Percentiles rank a stretch among this genome's conserved stretches.
Conservation (phyloP, 2,888 invertebrate species). For the Creontiades dilutus region DNA sequence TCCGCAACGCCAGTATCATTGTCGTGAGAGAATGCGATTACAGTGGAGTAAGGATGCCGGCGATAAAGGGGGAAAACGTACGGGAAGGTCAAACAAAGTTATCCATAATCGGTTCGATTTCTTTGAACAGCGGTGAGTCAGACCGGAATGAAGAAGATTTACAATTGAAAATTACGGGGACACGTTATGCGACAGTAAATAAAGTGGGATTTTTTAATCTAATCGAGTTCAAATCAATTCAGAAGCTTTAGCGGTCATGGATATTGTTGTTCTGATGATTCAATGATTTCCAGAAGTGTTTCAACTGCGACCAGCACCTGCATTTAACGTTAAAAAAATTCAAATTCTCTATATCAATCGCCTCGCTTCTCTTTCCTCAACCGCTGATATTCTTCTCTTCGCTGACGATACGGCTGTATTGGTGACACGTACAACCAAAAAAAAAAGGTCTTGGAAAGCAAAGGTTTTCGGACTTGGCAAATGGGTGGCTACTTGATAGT, state of each 20-base stretch:
- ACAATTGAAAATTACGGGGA: background rate
- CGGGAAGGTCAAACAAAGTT: background rate
- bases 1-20: background rate
- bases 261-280: background rate
- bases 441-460: too few relatives aligned
- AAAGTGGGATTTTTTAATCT: background rate
- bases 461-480: too few relatives aligned
- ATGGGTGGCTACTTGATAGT: too few relatives aligned
- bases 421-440: too few relatives aligned
- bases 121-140: slow-evolving; percentile 30
- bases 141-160: background rate
- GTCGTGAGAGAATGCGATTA: slow-evolving; percentile 4
- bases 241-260: background rate
- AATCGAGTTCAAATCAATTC: background rate
- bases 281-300: background rate
- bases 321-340: too few relatives aligned
- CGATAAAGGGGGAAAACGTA: slow-evolving; percentile 16
- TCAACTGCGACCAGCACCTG: too few relatives aligned
- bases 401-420: too few relatives aligned
- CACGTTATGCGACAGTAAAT: background rate
- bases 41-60: background rate
- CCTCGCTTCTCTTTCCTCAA: too few relatives aligned
- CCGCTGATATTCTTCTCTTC: too few relatives aligned
- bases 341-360: too few relatives aligned
- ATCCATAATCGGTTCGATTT: background rate